Evolutionary conservation across 2,888 invertebrate genomes (phyloP).

Genomic region (Drosophila meridiana): DNA sequence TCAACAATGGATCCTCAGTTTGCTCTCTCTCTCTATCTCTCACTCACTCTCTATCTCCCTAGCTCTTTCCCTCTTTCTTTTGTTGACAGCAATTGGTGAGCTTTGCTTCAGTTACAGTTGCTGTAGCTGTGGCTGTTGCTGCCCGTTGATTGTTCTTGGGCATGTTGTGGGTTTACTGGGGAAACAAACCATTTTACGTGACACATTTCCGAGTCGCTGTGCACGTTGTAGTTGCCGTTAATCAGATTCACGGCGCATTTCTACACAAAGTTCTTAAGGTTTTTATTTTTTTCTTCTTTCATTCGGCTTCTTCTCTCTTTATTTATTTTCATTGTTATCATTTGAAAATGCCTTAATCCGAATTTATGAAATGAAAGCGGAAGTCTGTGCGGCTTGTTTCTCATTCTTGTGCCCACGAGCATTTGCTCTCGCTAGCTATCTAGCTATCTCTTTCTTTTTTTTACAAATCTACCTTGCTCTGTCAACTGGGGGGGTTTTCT

Average conservation of each 20-base stretch:
- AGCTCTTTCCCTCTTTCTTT: not conserved
- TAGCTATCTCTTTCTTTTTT: constrained; percentile 9
- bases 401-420: constrained; percentile 52
- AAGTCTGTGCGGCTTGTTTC: constrained; percentile 78
- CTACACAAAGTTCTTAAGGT: constrained; percentile 52
- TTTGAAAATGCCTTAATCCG: constrained; percentile 80
- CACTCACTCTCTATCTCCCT: not conserved
- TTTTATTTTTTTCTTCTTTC: constrained; percentile 8
- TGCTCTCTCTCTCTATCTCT: not conserved
- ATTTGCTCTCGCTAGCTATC: constrained; percentile 15
- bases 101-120: constrained; percentile 40
- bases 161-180: constrained; percentile 64
- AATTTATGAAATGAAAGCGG: constrained; percentile 80
- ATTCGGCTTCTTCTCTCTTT: constrained; percentile 9
- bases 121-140: not conserved
- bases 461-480: not conserved
- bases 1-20: constrained; percentile 39
- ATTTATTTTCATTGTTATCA: constrained; percentile 76
- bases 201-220: constrained; percentile 60
- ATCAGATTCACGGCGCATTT: constrained; percentile 77
- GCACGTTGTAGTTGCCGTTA: constrained; percentile 65
- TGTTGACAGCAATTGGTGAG: constrained; percentile 52
- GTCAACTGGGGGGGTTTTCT: constrained; percentile 6
- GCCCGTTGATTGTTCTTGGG: constrained; percentile 51
- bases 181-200: constrained; percentile 74